Evolutionary conservation across 1,140 invertebrate species (phyloP).

Genomic region (Ceratina calcarata): DNA sequence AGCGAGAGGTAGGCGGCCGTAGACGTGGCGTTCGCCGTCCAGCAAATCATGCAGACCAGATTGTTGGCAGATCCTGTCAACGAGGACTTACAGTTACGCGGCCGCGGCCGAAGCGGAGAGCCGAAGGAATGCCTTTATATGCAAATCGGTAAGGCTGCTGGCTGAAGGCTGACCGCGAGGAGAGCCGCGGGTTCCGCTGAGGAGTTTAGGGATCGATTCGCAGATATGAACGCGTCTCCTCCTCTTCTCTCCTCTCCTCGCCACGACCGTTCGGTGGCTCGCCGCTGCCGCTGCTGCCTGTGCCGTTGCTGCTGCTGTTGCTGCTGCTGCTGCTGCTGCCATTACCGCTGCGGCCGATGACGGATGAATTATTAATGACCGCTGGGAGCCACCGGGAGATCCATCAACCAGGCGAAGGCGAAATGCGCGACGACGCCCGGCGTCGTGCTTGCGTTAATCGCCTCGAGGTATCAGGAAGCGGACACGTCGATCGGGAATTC

Average conservation of each 20-base stretch:
- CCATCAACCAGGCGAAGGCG: conserved; percentile 51
- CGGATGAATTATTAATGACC: conserved; percentile 79
- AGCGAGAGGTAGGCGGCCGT: not conserved
- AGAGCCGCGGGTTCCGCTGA: conserved; percentile 11
- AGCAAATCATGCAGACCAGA: conserved; percentile 78
- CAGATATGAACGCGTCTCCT: conserved; percentile 71
- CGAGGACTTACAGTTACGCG: conserved; percentile 78
- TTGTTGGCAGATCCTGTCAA: conserved; percentile 80
- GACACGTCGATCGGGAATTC: conserved; percentile 43
- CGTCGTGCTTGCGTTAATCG: conserved; percentile 48
- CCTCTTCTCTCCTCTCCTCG: too few species aligned
- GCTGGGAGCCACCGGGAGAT: conserved; percentile 27
- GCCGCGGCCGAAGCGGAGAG: conserved; percentile 66
- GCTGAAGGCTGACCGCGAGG: conserved; percentile 55
- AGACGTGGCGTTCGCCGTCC: conserved; percentile 13
- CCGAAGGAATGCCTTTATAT: conserved; percentile 80
- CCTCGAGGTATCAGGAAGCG: conserved; percentile 29
- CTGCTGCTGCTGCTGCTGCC: conserved; percentile 45
- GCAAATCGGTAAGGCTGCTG: conserved; percentile 74
- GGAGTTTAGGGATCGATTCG: conserved; percentile 71
- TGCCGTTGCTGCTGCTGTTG: conserved; percentile 53
- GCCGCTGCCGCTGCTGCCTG: conserved; percentile 28
- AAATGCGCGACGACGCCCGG: conserved; percentile 41
- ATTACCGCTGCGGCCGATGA: conserved; percentile 67
- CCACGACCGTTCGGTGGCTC: not conserved